phyloP scores from a whole-genome alignment of 2,888 invertebrate genomes.

The Perdita meconis region DNA sequence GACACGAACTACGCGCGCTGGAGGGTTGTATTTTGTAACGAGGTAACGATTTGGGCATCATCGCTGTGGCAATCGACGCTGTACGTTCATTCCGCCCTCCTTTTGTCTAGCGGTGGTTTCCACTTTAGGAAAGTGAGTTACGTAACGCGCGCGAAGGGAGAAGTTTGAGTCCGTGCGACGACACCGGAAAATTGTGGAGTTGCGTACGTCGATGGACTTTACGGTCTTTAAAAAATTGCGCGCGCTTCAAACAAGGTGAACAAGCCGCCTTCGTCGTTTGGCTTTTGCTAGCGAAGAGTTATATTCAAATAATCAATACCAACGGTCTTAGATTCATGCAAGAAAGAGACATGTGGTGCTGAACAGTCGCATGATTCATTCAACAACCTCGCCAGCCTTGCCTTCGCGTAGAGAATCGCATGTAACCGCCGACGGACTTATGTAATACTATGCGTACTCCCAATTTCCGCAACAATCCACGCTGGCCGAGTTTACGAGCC shows the following conservation, averaged over 20 bases:
- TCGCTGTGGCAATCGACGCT: conserved; percentile 23
- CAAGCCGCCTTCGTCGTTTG: neutral
- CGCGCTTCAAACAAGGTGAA: neutral
- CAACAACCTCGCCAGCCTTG: conserved; percentile 40
- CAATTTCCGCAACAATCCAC: conserved; percentile 64
- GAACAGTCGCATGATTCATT: conserved; percentile 57
- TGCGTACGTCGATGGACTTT: too few relatives aligned
- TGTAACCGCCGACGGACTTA: conserved; percentile 63
- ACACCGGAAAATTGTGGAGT: conserved; percentile 24
- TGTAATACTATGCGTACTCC: conserved; percentile 48
- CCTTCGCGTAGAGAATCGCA: conserved; percentile 46
- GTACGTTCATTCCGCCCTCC: conserved; percentile 13
- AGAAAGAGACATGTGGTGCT: conserved; percentile 30
- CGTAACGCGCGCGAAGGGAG: conserved; percentile 19
- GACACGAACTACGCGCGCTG: too few relatives aligned
- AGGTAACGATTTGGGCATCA: conserved; percentile 24
- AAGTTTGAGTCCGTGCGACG: conserved; percentile 3
- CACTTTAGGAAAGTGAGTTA: conserved; percentile 34
- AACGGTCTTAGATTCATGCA: neutral
- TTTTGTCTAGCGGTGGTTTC: conserved; percentile 1
- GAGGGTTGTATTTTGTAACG: neutral
- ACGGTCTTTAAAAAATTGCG: too few relatives aligned
- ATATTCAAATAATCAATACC: neutral
- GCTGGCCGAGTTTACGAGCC: conserved; percentile 61
- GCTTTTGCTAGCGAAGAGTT: neutral